Conservation (phyloP, 2,113 vertebrate species). For the Quiscalus mexicanus region DNA sequence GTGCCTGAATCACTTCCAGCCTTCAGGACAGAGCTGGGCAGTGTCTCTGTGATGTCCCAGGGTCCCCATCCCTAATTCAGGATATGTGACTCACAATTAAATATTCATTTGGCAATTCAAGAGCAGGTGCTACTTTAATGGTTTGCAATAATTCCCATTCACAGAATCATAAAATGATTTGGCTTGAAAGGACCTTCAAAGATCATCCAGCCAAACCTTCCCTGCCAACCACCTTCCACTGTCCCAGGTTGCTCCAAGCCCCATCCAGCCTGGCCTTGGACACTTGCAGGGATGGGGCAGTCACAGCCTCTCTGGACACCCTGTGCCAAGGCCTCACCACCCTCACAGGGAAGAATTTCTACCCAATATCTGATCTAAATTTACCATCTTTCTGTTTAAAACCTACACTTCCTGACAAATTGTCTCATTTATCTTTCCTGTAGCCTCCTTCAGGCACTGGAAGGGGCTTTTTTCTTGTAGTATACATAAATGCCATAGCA, state of each 20-base stretch:
- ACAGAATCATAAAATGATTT: not conserved
- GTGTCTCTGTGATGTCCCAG: not conserved
- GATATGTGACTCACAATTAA: not conserved
- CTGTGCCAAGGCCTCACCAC: too few species aligned
- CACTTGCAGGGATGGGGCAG: not conserved
- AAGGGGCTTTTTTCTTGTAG: not conserved
- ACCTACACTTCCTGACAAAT: not conserved
- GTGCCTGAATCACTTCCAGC: not conserved
- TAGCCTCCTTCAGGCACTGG: not conserved
- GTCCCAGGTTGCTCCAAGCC: not conserved
- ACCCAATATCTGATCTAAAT: not conserved
- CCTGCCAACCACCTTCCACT: not conserved
- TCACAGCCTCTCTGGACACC: not conserved
- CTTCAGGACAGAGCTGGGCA: not conserved
- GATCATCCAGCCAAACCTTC: not conserved
- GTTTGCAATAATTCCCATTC: not conserved
- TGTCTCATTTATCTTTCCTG: not conserved
- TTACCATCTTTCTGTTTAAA: not conserved
- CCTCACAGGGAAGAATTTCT: not conserved
- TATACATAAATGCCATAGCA: not conserved
- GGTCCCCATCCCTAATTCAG: not conserved
- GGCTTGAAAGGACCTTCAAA: not conserved
- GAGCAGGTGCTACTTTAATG: not conserved
- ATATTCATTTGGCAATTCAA: not conserved
- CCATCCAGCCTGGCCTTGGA: not conserved